phyloP scores from a whole-genome alignment of 2,888 invertebrate genomes.

The Balanococcus diminutus region DNA sequence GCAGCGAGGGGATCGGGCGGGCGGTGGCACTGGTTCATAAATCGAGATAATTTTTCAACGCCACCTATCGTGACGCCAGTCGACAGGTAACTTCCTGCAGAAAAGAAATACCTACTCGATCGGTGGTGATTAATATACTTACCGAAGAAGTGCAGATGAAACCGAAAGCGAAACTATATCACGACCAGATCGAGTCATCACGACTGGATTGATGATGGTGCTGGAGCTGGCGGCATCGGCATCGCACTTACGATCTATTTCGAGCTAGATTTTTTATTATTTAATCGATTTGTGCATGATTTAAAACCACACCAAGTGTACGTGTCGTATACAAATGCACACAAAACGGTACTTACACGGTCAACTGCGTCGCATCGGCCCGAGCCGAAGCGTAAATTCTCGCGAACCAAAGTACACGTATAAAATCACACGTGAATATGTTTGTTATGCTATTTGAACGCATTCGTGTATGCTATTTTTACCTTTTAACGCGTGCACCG shows the following conservation, averaged over 20 bases:
- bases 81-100: background rate
- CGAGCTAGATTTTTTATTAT: background rate
- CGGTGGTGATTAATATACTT: background rate
- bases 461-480: constrained; percentile 1
- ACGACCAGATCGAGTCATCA: background rate
- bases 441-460: background rate
- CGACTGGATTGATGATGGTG: background rate
- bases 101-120: background rate
- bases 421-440: background rate
- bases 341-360: too few relatives aligned
- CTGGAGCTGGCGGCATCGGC: background rate
- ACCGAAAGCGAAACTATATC: background rate
- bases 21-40: background rate
- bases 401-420: background rate
- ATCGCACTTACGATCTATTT: background rate
- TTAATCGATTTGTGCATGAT: background rate
- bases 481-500: constrained; percentile 11
- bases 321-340: background rate
- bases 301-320: background rate
- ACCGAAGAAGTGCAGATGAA: background rate
- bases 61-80: background rate
- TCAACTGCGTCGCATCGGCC: background rate
- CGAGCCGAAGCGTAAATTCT: background rate
- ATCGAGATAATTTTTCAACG: background rate
- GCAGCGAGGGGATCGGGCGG: too few relatives aligned